Evolutionary conservation across 2,113 vertebrate species (phyloP).

Genomic region (Oceanodroma tethys): DNA sequence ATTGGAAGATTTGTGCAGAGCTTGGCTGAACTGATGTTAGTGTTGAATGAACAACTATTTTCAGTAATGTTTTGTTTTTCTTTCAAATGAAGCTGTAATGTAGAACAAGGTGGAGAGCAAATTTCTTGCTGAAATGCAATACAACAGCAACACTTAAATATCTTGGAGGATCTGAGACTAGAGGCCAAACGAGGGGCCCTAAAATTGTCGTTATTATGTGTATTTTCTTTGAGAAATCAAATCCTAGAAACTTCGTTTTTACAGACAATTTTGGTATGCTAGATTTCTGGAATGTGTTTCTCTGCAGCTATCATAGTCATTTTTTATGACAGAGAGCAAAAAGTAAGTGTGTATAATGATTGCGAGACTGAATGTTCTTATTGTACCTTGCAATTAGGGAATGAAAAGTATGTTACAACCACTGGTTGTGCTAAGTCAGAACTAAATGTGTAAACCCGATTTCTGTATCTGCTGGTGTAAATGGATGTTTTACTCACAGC

Average conservation of each 20-base stretch:
- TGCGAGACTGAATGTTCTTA: not conserved
- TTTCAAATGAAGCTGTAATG: not conserved
- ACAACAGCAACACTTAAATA: not conserved
- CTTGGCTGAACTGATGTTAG: not conserved
- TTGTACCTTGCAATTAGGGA: not conserved
- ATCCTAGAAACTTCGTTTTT: not conserved
- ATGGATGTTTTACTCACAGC: not conserved
- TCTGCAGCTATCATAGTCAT: not conserved
- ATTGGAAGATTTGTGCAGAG: not conserved
- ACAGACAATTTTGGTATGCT: not conserved
- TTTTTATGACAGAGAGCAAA: not conserved
- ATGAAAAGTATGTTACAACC: not conserved
- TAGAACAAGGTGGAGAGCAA: not conserved
- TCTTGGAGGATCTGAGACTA: not conserved
- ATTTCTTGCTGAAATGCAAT: not conserved
- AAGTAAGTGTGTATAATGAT: not conserved
- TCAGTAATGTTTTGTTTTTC: conserved; percentile 1
- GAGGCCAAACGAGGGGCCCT: not conserved
- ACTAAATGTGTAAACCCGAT: not conserved
- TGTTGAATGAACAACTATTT: not conserved
- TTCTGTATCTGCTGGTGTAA: not conserved
- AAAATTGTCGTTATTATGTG: not conserved
- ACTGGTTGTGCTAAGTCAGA: not conserved
- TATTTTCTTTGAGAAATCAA: not conserved
- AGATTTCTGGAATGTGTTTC: not conserved